A percentile compares a stretch with the other conserved stretches of the same genome.
Conservation (phyloP, 1,140 invertebrate species). For the Orius laevigatus region DNA sequence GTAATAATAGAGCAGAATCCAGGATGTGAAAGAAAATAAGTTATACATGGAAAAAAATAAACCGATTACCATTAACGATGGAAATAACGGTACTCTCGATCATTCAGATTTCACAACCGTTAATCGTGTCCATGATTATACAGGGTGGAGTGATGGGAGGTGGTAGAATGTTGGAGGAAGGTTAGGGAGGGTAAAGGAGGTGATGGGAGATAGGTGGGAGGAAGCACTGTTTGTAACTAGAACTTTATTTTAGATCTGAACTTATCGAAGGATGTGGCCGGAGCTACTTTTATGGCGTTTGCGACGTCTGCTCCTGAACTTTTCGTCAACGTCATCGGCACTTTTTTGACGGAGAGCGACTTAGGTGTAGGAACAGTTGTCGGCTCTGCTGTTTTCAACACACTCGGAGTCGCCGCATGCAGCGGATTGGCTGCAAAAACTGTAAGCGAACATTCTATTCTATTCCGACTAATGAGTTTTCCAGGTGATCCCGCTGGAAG, state of each 20-base stretch:
- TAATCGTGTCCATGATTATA: no score
- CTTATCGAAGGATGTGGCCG: slow-evolving; percentile 41
- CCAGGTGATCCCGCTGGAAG: slow-evolving; percentile 65
- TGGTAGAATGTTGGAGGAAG: no score
- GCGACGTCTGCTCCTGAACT: slow-evolving; percentile 46
- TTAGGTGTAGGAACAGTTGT: slow-evolving; percentile 47
- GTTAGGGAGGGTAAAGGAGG: no score
- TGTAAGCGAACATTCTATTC: slow-evolving; percentile 30
- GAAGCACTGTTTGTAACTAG: no score
- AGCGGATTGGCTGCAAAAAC: slow-evolving; percentile 43
- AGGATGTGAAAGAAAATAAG: no score
- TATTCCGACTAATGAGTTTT: slow-evolving; percentile 19
- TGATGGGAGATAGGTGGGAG: no score
- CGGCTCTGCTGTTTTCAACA: slow-evolving; percentile 54
- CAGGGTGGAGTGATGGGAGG: no score
- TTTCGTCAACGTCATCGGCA: slow-evolving; percentile 37
- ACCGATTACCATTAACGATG: no score
- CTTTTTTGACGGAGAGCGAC: slow-evolving; percentile 41
- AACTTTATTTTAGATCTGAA: slow-evolving; percentile 26
- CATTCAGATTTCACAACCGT: no score
- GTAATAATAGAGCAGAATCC: no score
- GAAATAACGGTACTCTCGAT: no score
- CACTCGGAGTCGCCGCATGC: slow-evolving; percentile 47
- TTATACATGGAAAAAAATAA: no score
- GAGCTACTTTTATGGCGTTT: slow-evolving; percentile 48